A percentile compares a stretch with the other conserved stretches of the same genome.
Evolutionary conservation across 2,113 vertebrate species (phyloP).

Genomic region (Psettodes erumei): DNA sequence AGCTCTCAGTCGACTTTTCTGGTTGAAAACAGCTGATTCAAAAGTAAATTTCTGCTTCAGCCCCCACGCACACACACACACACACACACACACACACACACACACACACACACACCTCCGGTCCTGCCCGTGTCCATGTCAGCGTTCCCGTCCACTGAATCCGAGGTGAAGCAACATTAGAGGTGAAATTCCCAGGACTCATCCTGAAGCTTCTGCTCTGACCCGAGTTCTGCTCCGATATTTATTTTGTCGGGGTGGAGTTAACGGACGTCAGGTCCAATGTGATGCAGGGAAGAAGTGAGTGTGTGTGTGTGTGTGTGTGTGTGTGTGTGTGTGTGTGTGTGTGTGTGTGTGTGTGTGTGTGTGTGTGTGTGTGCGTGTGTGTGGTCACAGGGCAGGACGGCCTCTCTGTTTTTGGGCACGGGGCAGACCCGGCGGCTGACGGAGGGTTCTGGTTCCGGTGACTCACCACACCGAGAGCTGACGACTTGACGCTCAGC

Average conservation of each 20-base stretch:
- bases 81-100: background rate
- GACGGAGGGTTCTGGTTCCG: slow-evolving; percentile 59
- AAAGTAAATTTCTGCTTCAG: too few species aligned
- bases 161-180: slow-evolving; percentile 8
- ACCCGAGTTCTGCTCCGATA: slow-evolving; percentile 53
- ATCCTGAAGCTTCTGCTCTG: slow-evolving; percentile 43
- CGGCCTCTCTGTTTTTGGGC: slow-evolving; percentile 64
- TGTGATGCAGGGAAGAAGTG: slow-evolving; percentile 47
- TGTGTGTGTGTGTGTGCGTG: slow-evolving; percentile 12
- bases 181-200: slow-evolving; percentile 23
- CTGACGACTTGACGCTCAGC: too few species aligned
- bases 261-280: slow-evolving; percentile 74
- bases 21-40: background rate
- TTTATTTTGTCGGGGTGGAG: slow-evolving; percentile 75
- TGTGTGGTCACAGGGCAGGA: slow-evolving; percentile 44
- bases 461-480: too few species aligned
- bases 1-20: background rate
- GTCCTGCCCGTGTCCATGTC: slow-evolving; percentile 20
- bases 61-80: background rate
- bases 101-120: slow-evolving; percentile 6
- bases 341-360: slow-evolving; percentile 26
- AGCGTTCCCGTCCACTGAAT: background rate
- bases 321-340: slow-evolving; percentile 7
- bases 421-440: slow-evolving; percentile 52
- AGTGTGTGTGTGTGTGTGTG: slow-evolving; percentile 5